Percentiles rank a stretch among this genome's conserved stretches.
phyloP scores from a whole-genome alignment of 2,888 invertebrate species.

The Sabellastarte sp. region DNA sequence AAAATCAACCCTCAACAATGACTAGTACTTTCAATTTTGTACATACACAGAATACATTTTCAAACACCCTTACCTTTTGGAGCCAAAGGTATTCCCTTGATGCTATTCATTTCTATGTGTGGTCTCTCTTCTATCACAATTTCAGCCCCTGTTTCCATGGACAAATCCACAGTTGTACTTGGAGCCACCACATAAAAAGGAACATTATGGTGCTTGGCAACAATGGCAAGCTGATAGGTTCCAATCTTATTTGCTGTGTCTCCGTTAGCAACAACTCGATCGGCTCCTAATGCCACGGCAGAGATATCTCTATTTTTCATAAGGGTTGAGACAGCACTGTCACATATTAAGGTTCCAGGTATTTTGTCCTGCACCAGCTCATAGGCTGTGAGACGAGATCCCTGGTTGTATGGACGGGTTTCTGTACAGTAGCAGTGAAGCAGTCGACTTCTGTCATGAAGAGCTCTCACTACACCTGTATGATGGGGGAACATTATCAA shows the following conservation, averaged over 20 bases:
- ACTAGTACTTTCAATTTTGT: too few species aligned
- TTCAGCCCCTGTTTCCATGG: conserved; percentile 74
- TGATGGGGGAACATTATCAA: too few species aligned
- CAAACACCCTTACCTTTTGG: conserved; percentile 74
- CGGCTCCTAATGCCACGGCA: conserved; percentile 96
- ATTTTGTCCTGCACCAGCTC: conserved; percentile 81
- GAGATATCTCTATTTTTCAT: conserved; percentile 81
- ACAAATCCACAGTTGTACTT: conserved; percentile 81
- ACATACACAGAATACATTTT: too few species aligned
- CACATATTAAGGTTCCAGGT: conserved; percentile 88
- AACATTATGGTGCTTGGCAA: conserved; percentile 84
- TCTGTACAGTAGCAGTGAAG: conserved; percentile 94
- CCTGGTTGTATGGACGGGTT: conserved; percentile 96
- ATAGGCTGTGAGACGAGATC: conserved; percentile 85
- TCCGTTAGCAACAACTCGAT: conserved; percentile 92
- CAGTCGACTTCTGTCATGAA: conserved; percentile 67
- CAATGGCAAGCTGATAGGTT: conserved; percentile 72
- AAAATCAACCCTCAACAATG: too few species aligned
- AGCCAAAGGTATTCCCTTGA: conserved; percentile 83
- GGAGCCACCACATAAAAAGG: conserved; percentile 97
- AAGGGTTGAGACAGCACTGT: conserved; percentile 90
- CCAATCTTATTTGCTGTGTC: conserved; percentile 97
- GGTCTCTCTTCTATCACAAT: conserved; percentile 94
- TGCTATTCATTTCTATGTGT: conserved; percentile 84
- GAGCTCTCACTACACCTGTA: conserved; percentile 75